Evolutionary conservation across 2,888 invertebrate species (phyloP).

Genomic region (Drosophila tanythrix): DNA sequence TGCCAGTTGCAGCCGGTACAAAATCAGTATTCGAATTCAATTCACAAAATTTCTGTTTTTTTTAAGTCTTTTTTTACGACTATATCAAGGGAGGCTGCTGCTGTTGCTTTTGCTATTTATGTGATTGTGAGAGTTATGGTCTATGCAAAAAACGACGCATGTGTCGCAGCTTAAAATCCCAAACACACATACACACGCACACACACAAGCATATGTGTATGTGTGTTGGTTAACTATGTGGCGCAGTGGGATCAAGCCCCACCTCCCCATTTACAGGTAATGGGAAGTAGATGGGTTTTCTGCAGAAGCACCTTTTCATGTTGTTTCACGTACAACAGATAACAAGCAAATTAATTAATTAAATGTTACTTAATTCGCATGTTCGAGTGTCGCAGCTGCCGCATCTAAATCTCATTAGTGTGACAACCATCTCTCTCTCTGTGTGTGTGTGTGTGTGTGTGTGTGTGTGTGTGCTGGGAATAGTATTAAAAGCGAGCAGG

Average conservation of each 20-base stretch:
- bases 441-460: constrained; percentile 1
- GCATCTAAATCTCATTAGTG: constrained; percentile 73
- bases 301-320: constrained; percentile 25
- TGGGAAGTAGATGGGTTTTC: constrained; percentile 20
- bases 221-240: constrained; percentile 7
- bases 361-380: constrained; percentile 56
- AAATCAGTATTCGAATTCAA: constrained; percentile 18
- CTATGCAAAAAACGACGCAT: constrained; percentile 48
- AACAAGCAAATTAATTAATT: constrained; percentile 76
- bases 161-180: constrained; percentile 41
- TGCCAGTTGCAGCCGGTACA: constrained; percentile 28
- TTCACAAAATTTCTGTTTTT: constrained; percentile 5
- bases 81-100: constrained; percentile 24
- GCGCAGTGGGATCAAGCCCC: constrained; percentile 2
- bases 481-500: constrained; percentile 25
- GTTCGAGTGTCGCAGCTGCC: constrained; percentile 72
- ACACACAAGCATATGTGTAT: constrained; percentile 4
- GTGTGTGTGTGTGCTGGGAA: constrained; percentile 21
- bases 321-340: constrained; percentile 48
- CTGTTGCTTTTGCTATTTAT: constrained; percentile 27
- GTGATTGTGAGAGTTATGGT: constrained; percentile 50
- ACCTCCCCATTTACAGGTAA: constrained; percentile 19
- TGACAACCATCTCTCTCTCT: constrained; percentile 14
- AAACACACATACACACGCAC: background rate
- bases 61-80: constrained; percentile 18